Evolutionary conservation across 2,797 vertebrate species (phyloP).

Genomic region (Premnoplex brunnescens): DNA sequence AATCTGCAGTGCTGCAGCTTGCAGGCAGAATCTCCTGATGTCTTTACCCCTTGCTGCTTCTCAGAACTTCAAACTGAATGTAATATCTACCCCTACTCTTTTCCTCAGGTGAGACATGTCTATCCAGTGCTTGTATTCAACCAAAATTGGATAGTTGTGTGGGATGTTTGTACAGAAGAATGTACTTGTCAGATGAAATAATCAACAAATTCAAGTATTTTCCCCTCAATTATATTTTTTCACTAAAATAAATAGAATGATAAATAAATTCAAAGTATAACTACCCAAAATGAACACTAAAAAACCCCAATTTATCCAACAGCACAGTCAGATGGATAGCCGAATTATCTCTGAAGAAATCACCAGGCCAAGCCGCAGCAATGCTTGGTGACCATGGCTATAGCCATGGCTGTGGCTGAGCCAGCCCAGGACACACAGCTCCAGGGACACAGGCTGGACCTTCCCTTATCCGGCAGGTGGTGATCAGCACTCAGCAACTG

Average conservation of each 20-base stretch:
- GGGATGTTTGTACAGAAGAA: not conserved
- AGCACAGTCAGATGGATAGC: not conserved
- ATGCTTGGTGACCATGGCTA: fast-evolving
- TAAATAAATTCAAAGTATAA: not conserved
- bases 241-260: not conserved
- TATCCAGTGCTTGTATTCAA: not conserved
- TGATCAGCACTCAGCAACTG: not conserved
- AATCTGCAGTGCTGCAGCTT: not conserved
- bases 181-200: not conserved
- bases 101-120: not conserved
- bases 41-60: not conserved
- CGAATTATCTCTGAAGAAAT: not conserved
- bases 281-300: not conserved
- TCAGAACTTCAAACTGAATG: not conserved
- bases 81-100: not conserved
- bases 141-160: not conserved
- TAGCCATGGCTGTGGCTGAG: not conserved
- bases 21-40: not conserved
- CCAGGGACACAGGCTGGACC: not conserved
- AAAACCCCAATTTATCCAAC: not conserved
- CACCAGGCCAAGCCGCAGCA: not conserved
- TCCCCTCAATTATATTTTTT: not conserved
- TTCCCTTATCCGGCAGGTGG: not conserved
- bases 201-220: not conserved
- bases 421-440: not conserved